Base-by-base conservation (phyloP, 2,888 invertebrate species). In the Stomorhina lunata region DNA sequence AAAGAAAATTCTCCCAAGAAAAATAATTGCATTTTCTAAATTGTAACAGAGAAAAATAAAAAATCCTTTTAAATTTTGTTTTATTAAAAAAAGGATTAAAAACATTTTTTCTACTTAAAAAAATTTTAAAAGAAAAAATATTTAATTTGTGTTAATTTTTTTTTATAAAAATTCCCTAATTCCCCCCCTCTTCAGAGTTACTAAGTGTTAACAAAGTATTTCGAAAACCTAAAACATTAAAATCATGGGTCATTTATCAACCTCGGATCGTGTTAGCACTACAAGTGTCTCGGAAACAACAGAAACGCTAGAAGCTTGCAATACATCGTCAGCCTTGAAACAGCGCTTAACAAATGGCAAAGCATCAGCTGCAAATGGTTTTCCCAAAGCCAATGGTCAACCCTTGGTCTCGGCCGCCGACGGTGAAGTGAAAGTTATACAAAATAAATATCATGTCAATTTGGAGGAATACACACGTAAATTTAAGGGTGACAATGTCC, bases 241-340 rank as follows among this genome's bases (percentile, higher is more conserved):
- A 50, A 85, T 84, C 85, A 91, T 91, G 91, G 91, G 90, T 86
- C 91, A 91, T 66, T 84, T 90, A 79, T 87, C 90, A 63, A 88
- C 88, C 50, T 86, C 89, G 80, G 90, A 90, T 84, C 88, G 89
- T 50, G 88, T 90, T 81, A 88, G 89, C 86, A 87, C 87, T 71
- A 86, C 81, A 48, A 83, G 59, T 48, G 68, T 50, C 17, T 48
- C 65, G 15, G 59, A 65, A 57, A 43, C 37, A 2, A 50, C 68
- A 12, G 72, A 59, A 34, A 17, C 57, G 2, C 17, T 72, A 34
- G 84, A 59, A n/a, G 20, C 22, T 72, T 86, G 84, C 45, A 80
- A 48, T 25, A 65, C 27, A 78, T 75, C 37, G 55, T 75, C 71
- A 81, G 80, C 34, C 77, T 20, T 79, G 27, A 80, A 80, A 59